Conservation (phyloP, 1,140 invertebrate species). For the Phenacoccus solenopsis region DNA sequence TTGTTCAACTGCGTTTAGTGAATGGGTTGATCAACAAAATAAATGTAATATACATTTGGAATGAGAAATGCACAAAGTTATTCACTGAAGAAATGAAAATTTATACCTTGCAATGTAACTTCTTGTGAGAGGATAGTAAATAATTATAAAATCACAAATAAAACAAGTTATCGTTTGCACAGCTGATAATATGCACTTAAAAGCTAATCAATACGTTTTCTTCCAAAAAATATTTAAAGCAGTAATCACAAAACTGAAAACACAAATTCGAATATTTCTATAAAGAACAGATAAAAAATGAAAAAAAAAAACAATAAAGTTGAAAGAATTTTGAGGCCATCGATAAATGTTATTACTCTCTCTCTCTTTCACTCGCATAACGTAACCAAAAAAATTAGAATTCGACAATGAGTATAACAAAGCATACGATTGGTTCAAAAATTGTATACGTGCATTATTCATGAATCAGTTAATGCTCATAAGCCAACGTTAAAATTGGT, state of each 20-base stretch:
- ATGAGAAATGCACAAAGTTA: not conserved
- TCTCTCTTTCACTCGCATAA: conserved; percentile 11
- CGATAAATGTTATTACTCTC: conserved; percentile 13
- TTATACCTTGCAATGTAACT: not conserved
- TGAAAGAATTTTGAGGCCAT: conserved; percentile 11
- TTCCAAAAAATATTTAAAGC: not conserved
- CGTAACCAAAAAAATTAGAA: conserved; percentile 9
- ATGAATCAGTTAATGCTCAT: no score
- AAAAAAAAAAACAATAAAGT: not conserved
- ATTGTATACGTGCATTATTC: conserved; percentile 8
- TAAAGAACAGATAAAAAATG: not conserved
- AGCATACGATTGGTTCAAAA: not conserved
- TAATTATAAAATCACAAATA: not conserved
- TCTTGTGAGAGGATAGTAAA: not conserved
- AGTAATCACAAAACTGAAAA: conserved; percentile 6
- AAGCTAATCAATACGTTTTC: conserved; percentile 6
- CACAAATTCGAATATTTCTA: not conserved
- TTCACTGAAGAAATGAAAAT: not conserved
- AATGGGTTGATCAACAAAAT: not conserved
- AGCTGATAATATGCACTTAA: conserved; percentile 11
- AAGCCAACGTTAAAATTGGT: no score
- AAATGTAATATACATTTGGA: not conserved
- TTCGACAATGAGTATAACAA: conserved; percentile 10
- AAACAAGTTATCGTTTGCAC: not conserved
- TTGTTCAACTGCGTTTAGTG: no score